These are phyloP conservation scores for Drosophila arawakana DNA, from an alignment of 1,140 invertebrate species.

Conservation along the genomic window DNA sequence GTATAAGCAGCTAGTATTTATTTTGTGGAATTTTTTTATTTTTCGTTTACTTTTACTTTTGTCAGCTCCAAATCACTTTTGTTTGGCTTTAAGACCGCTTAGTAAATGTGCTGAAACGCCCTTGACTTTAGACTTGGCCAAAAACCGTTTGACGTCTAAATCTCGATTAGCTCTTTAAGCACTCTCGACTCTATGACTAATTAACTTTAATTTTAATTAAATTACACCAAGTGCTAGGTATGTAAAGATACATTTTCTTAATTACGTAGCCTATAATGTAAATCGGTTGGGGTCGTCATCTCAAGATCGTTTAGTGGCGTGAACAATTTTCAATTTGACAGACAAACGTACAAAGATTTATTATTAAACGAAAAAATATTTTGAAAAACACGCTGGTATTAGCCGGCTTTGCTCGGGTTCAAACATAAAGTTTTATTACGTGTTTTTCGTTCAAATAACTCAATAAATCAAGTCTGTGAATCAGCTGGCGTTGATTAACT, in stretches of 20 bases:
- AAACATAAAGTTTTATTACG: neutral
- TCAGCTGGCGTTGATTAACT: neutral
- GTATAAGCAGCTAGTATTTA: slow-evolving; percentile 26
- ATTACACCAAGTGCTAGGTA: slow-evolving; percentile 9
- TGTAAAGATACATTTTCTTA: slow-evolving; percentile 22
- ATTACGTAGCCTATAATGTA: slow-evolving; percentile 9
- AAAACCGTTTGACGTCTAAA: neutral
- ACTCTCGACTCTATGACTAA: slow-evolving; percentile 39
- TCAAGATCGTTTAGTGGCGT: slow-evolving; percentile 34
- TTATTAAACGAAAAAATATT: slow-evolving; percentile 6
- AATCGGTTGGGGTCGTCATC: slow-evolving; percentile 26
- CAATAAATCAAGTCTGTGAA: slow-evolving; percentile 2
- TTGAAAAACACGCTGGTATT: neutral
- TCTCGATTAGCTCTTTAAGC: slow-evolving; percentile 12
- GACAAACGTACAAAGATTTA: slow-evolving; percentile 23
- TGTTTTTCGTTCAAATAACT: neutral
- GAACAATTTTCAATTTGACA: slow-evolving; percentile 35
- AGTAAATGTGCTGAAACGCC: slow-evolving; percentile 24
- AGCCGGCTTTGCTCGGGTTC: slow-evolving; percentile 1
- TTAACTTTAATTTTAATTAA: slow-evolving; percentile 43
- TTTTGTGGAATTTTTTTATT: slow-evolving; percentile 1
- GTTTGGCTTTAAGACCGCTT: neutral
- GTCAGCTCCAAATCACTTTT: slow-evolving; percentile 9
- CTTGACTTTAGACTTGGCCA: slow-evolving; percentile 37
- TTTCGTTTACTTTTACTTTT: slow-evolving; percentile 70